Base-by-base conservation (phyloP, 1,140 invertebrate genomes). In the Arion vulgaris region DNA sequence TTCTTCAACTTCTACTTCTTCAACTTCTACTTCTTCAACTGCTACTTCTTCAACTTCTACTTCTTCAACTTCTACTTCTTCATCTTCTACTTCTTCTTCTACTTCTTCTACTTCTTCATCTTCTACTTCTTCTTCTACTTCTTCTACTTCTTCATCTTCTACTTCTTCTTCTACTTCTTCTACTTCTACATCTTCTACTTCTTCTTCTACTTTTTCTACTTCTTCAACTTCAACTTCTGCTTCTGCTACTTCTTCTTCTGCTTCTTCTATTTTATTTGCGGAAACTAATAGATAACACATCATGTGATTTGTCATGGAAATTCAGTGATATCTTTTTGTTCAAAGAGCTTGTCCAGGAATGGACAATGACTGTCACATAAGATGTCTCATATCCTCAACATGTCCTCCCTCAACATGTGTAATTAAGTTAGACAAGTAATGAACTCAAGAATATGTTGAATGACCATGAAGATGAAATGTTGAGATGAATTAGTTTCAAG, bases 31-130 rank as follows among this genome's bases (percentile, higher is more conserved):
- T 53, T 49, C 49, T 77, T 53, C 28, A 28, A 51, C 49, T 77
- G n/a, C 38, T 36, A 51, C 49, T 49, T 53, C 38, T 36, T 77
- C 75, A 51, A 28, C 28, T 53, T 77, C 49, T 77, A 39, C 38
- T 53, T 77, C 75, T 49, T 53, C 38, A 28, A 51, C 49, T 77
- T 5, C 38, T 19, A 51, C 49, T 77, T 53, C 28, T 19, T 77
- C 49, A 51, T 19, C 28, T 36, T 57, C 7, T 57, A 26, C 38
- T 41, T 77, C 49, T 77, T 19, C 51, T 53, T 77, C 75, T 51
- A 19, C 38, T 28, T 45, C 13, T 77, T 19, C 17, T 28, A 32
- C 38, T 45, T 7, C 38, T 53, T 49, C 13, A 51, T 19, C 28
- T 32, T 77, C 7, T 77, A 13, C 45, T 53, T 45, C 13, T 49